These are phyloP conservation scores for Microtus richardsoni DNA, from an alignment of 2,113 vertebrate species.

Conservation along the genomic window DNA sequence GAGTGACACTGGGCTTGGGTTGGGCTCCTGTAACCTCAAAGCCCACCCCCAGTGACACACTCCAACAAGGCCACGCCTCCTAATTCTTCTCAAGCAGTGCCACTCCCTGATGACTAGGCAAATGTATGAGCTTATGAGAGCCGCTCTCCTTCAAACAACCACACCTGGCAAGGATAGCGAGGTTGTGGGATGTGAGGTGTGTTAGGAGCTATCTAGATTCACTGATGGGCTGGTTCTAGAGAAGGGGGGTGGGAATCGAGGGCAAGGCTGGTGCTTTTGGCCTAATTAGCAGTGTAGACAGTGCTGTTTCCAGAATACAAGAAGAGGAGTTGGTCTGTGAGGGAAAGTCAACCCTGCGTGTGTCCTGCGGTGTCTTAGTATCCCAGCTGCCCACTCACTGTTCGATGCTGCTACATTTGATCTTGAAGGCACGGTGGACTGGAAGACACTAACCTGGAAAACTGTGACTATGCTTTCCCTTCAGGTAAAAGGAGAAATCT, in stretches of 20 bases:
- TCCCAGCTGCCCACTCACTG: fast-evolving
- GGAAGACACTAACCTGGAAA: not conserved
- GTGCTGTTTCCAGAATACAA: not conserved
- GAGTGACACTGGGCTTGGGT: not conserved
- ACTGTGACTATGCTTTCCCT: not conserved
- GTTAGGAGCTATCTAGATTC: not conserved
- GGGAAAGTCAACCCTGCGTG: fast-evolving
- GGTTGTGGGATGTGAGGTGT: not conserved
- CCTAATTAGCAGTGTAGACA: not conserved
- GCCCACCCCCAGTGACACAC: not conserved
- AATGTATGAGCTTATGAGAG: no score
- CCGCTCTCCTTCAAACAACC: not conserved
- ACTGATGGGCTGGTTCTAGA: not conserved
- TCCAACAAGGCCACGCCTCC: not conserved
- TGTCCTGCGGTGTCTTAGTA: not conserved
- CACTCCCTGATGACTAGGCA: not conserved
- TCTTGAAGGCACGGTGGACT: not conserved
- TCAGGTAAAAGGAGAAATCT: not conserved
- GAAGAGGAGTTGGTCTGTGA: not conserved
- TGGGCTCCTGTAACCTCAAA: not conserved
- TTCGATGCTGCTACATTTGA: not conserved
- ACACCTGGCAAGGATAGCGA: not conserved
- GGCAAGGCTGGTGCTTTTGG: not conserved
- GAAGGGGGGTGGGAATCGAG: not conserved
- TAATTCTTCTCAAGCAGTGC: not conserved